Evolutionary conservation across 2,888 invertebrate species (phyloP), one percentile per base, ranked within the genome.

Genomic region (Nemurella pictetii): DNA sequence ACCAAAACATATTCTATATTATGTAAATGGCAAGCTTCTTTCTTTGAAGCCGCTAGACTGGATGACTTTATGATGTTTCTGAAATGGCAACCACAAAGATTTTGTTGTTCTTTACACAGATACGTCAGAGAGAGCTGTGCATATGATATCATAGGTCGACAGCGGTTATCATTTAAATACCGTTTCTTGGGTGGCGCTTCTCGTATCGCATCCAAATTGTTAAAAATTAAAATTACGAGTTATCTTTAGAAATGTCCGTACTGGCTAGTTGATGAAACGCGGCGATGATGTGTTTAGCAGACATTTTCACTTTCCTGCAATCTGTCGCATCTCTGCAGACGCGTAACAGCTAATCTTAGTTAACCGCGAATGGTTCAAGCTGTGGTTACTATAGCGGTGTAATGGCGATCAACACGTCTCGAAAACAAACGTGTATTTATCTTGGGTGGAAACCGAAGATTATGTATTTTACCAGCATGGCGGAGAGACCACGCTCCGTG

Each of bases 351-450:
- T 28, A 78, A 78, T n/a, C 28, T 12, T 55, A 35, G 55, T 7
- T 20, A 7, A 20, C 55, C 29, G 30, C 28, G 30, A 78, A 28
- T 78, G 78, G 26, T 78, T 12, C 78, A 28, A 78, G n/a, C 78
- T 78, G 78, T 30, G 78, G 78, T n/a, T 78, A 28, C 28, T 30
- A n/a, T 1, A 25, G 7, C 77, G 30, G 55, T 55, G 55, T 55
- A 55, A 55, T 55, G 55, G 55, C 55, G 55, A 55, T 78, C 78
- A 78, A 78, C 27, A 78, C 5, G 75, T 3, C 3, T 55, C 55
- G 55, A 55, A 55, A 55, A 75, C n/a, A 75, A 75, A 78, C 5
- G 78, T 28, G 2, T 78, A 30, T 78, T 78, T 78, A n/a, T 78
- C 30, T 78, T 78, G 78, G 78, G 30, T 30, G 15, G 28, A 75